Percentiles rank a stretch among this genome's conserved stretches.
Conservation (phyloP, 2,113 vertebrate genomes). For the Thryonomys swinderianus region DNA sequence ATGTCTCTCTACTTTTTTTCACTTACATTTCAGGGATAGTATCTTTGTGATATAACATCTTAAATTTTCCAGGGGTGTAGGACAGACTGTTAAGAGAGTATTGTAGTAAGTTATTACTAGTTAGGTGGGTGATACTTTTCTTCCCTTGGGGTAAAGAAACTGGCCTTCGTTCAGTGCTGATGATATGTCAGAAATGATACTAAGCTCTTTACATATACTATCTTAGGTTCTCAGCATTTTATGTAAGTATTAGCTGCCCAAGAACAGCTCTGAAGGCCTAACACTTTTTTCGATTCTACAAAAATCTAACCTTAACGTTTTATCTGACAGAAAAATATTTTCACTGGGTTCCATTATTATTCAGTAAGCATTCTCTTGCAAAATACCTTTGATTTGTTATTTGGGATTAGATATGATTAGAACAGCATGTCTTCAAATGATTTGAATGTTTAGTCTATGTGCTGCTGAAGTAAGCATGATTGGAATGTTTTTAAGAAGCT, state of each 20-base stretch:
- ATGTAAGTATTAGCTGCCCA: slow-evolving; percentile 6
- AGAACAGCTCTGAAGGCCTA: neutral
- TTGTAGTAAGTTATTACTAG: neutral
- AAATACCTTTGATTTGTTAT: slow-evolving; percentile 66
- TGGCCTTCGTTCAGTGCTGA: neutral
- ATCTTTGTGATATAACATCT: neutral
- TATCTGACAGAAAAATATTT: slow-evolving; percentile 3
- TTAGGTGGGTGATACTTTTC: neutral
- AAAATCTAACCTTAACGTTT: neutral
- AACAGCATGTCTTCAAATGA: slow-evolving; percentile 54
- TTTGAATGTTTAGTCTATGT: slow-evolving; percentile 22
- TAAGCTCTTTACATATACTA: neutral
- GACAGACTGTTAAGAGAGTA: slow-evolving; percentile 49
- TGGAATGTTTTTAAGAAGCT: slow-evolving; percentile 52
- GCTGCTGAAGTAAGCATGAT: neutral
- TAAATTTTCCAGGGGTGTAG: neutral
- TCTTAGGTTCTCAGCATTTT: neutral
- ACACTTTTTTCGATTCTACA: neutral
- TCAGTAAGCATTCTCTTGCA: slow-evolving; percentile 38
- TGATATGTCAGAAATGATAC: neutral
- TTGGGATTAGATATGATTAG: slow-evolving; percentile 61
- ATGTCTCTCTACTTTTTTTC: neutral
- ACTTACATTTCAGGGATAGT: neutral
- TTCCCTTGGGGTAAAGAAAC: neutral
- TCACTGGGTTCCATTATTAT: slow-evolving; percentile 13